Base-by-base conservation (phyloP, 2,888 invertebrate genomes). In the Thereva nobilitata region DNA sequence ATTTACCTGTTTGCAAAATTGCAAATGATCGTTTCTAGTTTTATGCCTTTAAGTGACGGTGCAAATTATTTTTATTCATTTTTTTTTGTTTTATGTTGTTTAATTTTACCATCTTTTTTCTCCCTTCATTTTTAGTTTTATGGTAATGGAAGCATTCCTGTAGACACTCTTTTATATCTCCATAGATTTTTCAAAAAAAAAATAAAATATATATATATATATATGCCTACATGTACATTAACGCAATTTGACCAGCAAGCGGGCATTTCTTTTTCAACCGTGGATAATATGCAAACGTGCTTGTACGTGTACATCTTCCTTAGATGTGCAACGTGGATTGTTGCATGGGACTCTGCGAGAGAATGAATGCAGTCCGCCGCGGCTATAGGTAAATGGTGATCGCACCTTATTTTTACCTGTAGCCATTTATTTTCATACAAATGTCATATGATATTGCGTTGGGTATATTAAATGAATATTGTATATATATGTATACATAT, bases 221-320 rank as follows among this genome's bases (percentile, higher is more conserved):
- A 23, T 23, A 23, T 23, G 23, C 23, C 23, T 23, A 23, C 23
- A 23, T 23, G 23, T 23, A 23, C 23, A 23, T 23, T 23, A 23
- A 23, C 23, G 23, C 23, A 23, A 23, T 64, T 52, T 44, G 64
- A 53, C 54, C 54, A 5, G 5, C 56, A 57, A 57, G 50, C 66
- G 56, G 40, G 47, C 56, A 57, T 66, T 66, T 66, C 57, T 37
- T 66, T 66, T 66, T 66, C 50, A 57, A 66, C 66, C 66, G 66
- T 66, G 50, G 66, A 66, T 57, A 66, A 66, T 66, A 57, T 57
- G 56, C 66, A 66, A 57, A 66, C 57, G 66, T 66, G 56, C 57
- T 66, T 52, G 57, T 44, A 57, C 57, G 57, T 65, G 55, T 55
- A 55, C 23, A 23, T 23, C 23, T 23, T 23, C 23, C 23, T 23